Evolutionary conservation across 2,888 invertebrate genomes (phyloP), one percentile per base, ranked within the genome.

Genomic region (Drosophila cognata): DNA sequence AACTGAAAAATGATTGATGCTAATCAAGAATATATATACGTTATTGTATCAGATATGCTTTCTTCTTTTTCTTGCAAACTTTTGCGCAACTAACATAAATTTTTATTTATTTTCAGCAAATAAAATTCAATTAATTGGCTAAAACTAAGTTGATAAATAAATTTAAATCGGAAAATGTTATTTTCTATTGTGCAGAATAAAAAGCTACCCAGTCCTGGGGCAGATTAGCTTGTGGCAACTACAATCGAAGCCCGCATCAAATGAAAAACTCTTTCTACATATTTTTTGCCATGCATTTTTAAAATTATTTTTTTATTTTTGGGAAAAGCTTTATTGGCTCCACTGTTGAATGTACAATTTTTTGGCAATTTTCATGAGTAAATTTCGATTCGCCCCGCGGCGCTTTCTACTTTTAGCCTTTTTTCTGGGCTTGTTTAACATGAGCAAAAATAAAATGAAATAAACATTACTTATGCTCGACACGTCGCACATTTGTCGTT

Each of bases 381-480:
- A 74, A 6, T 46, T 52, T 25, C 4, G 46, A 25, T 46, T 25
- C 28, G 46, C 1, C 35, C 29, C n/a, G 28, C 28, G 21, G 25
- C 10, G 10, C 55, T 55, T 43, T 58, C 13, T 41, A 53, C 38
- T 29, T 71, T 41, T 38, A 38, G 38, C 38, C 18, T 50, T 29
- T 4, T 43, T 38, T 76, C 61, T 64, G 50, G 36, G 38, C 69
- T 63, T 84, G 79, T 84, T 82, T 72, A 72, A 77, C 80, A 76
- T 66, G 72, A 56, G 46, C 21, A 50, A 74, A 67, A 53, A 35
- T 62, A 66, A 66, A 51, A 71, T 74, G 80, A 76, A 78, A 83
- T 83, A 77, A 85, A 81, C 84, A 88, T 85, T 86, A 79, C 74
- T 88, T 85, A 85, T 88, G 81, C 84, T 68, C 72, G 68, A 85